Evolutionary conservation across 2,888 invertebrate species (phyloP), one percentile per base, ranked within the genome.

Genomic region (Habroteleia sp.): DNA sequence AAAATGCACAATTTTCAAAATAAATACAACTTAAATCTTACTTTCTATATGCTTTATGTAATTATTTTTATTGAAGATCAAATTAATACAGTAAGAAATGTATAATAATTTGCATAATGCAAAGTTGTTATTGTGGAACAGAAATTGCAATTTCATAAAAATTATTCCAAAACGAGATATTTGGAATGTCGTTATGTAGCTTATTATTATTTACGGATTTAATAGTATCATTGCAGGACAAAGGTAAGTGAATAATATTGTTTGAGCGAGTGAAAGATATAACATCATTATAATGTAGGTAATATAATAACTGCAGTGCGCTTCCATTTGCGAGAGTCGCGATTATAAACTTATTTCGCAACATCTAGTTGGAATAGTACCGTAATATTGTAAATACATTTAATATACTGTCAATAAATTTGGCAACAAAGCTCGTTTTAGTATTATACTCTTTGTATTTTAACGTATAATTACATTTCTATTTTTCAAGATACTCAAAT

Each of bases 281-380:
- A 48, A 48, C 10, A 14, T 48, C n/a, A 48, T 33, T 50, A 52
- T 25, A 52, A 52, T 14, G 25, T 16, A 37, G 10, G 25, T 37
- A 52, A 52, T 37, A 52, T 52, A 37, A 52, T 52, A 37, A 52
- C 25, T 14, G 52, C 37, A 37, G 8, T 13, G 25, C 16, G 16
- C 35, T 52, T 23, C 25, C 35, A 52, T 52, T 37, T 52, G 52
- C 25, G 37, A 16, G 8, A 25, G 52, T 37, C 25, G 25, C 14
- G 37, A 25, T 35, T 52, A 52, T 37, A 52, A 52, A 52, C 52
- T 35, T 52, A 52, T 52, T 52, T 52, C 16, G 37, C 37, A 37
- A 25, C 14, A 37, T 52, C 37, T 37, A 37, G 37, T 52, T 52
- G 25, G 52, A 52, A 52, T 52, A 14, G 14, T 37, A 35, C 35